phyloP scores from a whole-genome alignment of 1,140 invertebrate species.

The Sminthurides bifidus region DNA sequence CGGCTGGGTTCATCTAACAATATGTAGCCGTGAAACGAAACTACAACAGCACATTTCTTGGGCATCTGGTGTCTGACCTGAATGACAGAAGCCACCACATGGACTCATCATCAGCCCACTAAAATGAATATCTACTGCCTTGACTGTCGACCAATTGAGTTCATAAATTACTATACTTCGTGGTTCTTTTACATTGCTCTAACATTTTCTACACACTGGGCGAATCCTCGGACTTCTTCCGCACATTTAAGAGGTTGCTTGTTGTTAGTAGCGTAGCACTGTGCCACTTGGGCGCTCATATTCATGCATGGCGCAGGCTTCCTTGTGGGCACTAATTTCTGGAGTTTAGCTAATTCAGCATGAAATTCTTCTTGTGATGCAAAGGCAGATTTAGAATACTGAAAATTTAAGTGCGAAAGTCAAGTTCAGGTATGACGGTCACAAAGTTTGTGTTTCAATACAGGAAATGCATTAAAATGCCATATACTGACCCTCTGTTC shows the following conservation, averaged over 20 bases:
- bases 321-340: background rate
- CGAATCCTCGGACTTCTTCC: conserved; percentile 5
- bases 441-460: background rate
- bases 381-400: conserved; percentile 2
- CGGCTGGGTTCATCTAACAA: too few species aligned
- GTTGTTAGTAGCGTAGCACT: background rate
- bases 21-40: too few species aligned
- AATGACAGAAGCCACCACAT: background rate
- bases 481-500: background rate
- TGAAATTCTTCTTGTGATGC: conserved; percentile 6
- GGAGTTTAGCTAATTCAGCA: background rate
- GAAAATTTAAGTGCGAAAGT: background rate
- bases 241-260: conserved; percentile 6
- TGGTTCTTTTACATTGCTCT: background rate
- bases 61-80: background rate
- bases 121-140: background rate
- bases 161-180: background rate
- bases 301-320: background rate
- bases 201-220: background rate
- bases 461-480: background rate
- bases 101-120: background rate
- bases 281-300: background rate
- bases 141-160: background rate
- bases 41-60: background rate
- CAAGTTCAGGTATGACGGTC: background rate